These are phyloP conservation scores for Phrynocephalus versicolor DNA, from an alignment of 2,113 vertebrate genomes.

Conservation along the genomic window DNA sequence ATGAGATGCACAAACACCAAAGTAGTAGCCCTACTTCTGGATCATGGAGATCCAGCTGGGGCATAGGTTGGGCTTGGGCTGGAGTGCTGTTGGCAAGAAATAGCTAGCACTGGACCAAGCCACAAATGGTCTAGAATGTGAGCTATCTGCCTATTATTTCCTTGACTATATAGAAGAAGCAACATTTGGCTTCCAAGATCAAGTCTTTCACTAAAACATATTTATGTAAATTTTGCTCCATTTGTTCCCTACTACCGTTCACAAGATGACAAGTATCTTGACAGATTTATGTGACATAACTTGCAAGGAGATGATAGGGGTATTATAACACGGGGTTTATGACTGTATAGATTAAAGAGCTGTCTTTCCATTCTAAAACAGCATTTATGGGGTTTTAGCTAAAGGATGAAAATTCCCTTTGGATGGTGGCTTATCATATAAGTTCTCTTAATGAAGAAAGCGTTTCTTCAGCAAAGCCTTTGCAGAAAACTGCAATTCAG, in stretches of 20 bases:
- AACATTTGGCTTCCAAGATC: constrained; percentile 10
- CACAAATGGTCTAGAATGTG: too few species aligned
- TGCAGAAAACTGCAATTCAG: constrained; percentile 27
- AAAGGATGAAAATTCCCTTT: constrained; percentile 43
- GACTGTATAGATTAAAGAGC: constrained; percentile 9
- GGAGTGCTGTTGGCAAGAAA: too few species aligned
- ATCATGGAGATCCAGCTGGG: too few species aligned
- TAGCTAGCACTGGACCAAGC: too few species aligned
- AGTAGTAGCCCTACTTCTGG: too few species aligned
- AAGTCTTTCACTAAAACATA: constrained; percentile 41
- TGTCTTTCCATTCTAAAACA: constrained; percentile 42
- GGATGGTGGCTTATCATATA: constrained; percentile 31
- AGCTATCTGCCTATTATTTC: background rate
- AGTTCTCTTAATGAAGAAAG: constrained; percentile 31
- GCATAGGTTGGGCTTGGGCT: too few species aligned
- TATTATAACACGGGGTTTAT: constrained; percentile 29
- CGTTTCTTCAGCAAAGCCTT: background rate
- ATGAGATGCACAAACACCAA: too few species aligned
- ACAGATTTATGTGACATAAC: constrained; percentile 59
- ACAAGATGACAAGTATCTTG: constrained; percentile 57
- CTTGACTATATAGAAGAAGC: constrained; percentile 19
- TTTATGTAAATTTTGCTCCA: constrained; percentile 63
- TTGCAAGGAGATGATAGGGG: constrained; percentile 52
- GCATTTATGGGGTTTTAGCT: constrained; percentile 32
- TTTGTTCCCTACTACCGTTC: constrained; percentile 56